Percentiles rank a stretch among this genome's conserved stretches.
phyloP scores from a whole-genome alignment of 2,888 invertebrate species.

The Thereva nobilitata region DNA sequence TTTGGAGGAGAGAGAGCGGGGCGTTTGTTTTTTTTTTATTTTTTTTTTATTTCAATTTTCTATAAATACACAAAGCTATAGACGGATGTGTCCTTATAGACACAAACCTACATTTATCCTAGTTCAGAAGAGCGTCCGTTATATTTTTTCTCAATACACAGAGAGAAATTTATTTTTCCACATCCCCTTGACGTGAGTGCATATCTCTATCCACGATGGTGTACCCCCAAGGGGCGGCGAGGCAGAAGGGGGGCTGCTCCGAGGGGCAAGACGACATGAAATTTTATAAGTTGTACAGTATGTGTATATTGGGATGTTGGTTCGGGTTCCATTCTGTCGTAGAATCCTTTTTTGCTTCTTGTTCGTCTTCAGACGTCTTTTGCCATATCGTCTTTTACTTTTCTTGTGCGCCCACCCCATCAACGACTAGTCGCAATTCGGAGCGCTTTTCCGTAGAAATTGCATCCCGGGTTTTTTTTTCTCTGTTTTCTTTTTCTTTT shows the following conservation, averaged over 20 bases:
- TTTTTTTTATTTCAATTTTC: conserved; percentile 19
- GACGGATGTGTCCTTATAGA: conserved; percentile 14
- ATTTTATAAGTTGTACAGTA: conserved; percentile 25
- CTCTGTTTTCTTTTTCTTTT: too few species aligned
- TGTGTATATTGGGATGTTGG: conserved; percentile 24
- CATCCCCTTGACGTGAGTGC: conserved; percentile 34
- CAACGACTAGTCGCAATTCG: conserved; percentile 13
- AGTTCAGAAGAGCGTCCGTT: conserved; percentile 19
- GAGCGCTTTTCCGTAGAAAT: conserved; percentile 27
- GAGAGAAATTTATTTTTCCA: conserved; percentile 23
- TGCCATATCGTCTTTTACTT: conserved; percentile 13
- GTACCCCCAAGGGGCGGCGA: background rate
- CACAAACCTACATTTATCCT: conserved; percentile 26
- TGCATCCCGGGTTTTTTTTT: conserved; percentile 9
- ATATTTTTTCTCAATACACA: conserved; percentile 22
- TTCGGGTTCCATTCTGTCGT: conserved; percentile 31
- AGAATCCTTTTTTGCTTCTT: conserved; percentile 2
- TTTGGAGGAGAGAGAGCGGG: background rate
- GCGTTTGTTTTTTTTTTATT: conserved; percentile 4
- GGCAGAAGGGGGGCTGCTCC: background rate
- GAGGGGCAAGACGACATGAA: conserved; percentile 18
- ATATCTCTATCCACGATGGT: conserved; percentile 28
- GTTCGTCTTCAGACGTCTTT: conserved; percentile 3
- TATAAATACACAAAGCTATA: conserved; percentile 30
- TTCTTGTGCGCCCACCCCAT: background rate